Evolutionary conservation across 2,888 invertebrate species (phyloP).

Genomic region (Latrodectus elegans): DNA sequence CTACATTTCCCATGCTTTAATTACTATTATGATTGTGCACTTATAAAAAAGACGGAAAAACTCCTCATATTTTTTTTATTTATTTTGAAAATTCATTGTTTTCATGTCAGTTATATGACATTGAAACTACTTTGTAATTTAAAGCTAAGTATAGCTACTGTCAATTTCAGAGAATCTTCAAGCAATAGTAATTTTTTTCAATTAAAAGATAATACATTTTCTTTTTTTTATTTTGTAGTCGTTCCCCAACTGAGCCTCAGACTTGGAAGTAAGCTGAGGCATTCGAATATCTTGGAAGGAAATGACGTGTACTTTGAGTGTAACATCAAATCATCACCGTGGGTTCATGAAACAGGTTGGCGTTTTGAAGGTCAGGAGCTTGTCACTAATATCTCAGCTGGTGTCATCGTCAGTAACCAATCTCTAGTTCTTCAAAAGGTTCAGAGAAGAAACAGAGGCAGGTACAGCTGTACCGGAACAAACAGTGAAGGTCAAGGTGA

Average conservation of each 20-base stretch:
- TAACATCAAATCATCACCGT: constrained; percentile 90
- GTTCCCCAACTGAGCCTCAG: constrained; percentile 88
- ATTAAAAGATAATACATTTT: neutral
- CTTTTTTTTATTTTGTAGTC: constrained; percentile 78
- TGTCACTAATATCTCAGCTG: constrained; percentile 89
- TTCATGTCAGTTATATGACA: too few species aligned
- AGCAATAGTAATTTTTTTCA: too few species aligned
- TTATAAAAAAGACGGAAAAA: too few species aligned
- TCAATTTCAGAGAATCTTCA: too few species aligned
- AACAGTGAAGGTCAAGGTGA: constrained; percentile 91
- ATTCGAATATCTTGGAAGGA: constrained; percentile 92
- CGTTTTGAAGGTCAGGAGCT: constrained; percentile 77
- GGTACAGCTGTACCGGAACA: constrained; percentile 90
- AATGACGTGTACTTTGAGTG: constrained; percentile 95
- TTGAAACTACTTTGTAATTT: too few species aligned
- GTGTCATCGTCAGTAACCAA: constrained; percentile 93
- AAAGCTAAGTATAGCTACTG: too few species aligned
- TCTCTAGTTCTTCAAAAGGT: constrained; percentile 93
- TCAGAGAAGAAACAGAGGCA: constrained; percentile 87
- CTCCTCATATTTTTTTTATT: too few species aligned
- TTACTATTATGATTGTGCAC: too few species aligned
- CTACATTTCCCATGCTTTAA: too few species aligned
- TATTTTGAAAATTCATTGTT: too few species aligned
- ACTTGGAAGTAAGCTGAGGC: constrained; percentile 87
- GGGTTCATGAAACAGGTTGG: constrained; percentile 89